phyloP scores from a whole-genome alignment of 1,140 invertebrate species.

The Ceratoteleas bidentatus region DNA sequence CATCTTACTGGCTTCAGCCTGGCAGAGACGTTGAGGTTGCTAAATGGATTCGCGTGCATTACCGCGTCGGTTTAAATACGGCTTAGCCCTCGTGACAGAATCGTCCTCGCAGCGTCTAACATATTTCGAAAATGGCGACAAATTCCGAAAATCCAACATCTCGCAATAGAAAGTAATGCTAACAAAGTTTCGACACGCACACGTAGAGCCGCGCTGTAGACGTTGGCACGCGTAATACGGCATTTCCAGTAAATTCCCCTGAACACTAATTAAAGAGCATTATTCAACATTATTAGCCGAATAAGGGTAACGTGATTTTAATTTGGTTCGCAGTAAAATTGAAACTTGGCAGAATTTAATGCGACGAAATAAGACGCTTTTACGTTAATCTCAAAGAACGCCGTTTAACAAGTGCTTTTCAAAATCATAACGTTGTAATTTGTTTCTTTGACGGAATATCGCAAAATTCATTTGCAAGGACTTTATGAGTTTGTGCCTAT shows the following conservation, averaged over 20 bases:
- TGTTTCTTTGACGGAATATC: constrained; percentile 6
- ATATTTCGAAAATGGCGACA: constrained; percentile 37
- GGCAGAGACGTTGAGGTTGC: constrained; percentile 70
- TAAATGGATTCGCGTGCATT: constrained; percentile 78
- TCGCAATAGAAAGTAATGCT: constrained; percentile 34
- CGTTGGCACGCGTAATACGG: constrained; percentile 11
- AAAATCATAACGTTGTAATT: constrained; percentile 13
- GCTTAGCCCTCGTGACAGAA: constrained; percentile 63
- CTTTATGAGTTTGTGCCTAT: constrained; percentile 3
- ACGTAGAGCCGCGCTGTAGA: neutral
- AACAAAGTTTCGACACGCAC: constrained; percentile 18
- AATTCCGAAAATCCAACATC: constrained; percentile 38
- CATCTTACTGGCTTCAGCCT: constrained; percentile 35
- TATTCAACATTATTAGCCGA: constrained; percentile 32
- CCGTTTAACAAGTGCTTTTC: constrained; percentile 17
- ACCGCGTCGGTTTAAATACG: constrained; percentile 71
- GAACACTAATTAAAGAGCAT: constrained; percentile 39
- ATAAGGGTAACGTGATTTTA: constrained; percentile 38
- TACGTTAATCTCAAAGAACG: constrained; percentile 14
- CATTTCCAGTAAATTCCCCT: constrained; percentile 14
- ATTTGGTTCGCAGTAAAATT: constrained; percentile 20
- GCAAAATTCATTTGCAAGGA: constrained; percentile 7
- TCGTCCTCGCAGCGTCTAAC: constrained; percentile 52
- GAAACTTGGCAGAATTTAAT: constrained; percentile 26
- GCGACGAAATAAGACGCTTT: constrained; percentile 25